phyloP scores from a whole-genome alignment of 30 jellyfish, hydroid and myxozoan species.

The Nemopilema nomurai region DNA sequence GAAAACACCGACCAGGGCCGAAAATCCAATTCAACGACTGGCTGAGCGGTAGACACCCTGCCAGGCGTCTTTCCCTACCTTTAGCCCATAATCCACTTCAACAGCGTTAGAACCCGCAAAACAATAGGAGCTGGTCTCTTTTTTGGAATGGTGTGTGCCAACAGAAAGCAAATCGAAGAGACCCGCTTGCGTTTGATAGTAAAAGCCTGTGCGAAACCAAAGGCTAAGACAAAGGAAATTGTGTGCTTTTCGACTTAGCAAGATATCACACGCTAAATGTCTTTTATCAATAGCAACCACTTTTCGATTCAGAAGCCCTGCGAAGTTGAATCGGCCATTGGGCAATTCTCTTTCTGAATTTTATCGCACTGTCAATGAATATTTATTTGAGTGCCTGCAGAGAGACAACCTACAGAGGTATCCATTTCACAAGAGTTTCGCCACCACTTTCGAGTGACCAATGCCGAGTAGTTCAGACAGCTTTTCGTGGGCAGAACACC shows the following conservation, averaged over 20 bases:
- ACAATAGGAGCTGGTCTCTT: neutral
- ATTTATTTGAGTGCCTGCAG: constrained; percentile 12
- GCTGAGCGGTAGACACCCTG: neutral
- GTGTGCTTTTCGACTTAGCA: constrained; percentile 68
- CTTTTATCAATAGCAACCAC: constrained; percentile 55
- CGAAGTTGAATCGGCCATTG: neutral
- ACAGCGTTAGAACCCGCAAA: neutral
- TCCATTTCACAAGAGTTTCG: neutral
- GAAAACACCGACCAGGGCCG: neutral
- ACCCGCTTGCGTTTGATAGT: constrained; percentile 47
- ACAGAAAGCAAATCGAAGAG: neutral
- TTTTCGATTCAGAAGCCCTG: constrained; percentile 36
- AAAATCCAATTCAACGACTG: neutral
- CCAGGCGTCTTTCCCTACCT: neutral
- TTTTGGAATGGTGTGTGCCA: constrained; percentile 2
- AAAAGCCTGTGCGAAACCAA: constrained; percentile 60
- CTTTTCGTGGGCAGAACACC: too few relatives aligned
- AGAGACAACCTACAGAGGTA: neutral
- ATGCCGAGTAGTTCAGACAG: neutral
- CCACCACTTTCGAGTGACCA: neutral
- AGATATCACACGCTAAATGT: constrained; percentile 42
- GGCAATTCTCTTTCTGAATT: constrained; percentile 3
- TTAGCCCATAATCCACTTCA: neutral
- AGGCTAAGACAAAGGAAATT: constrained; percentile 48
- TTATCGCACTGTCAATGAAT: constrained; percentile 7